Evolutionary conservation across 2,113 vertebrate species (phyloP), one percentile per base, ranked within the genome.

Genomic region (Ctenodactylus gundi): DNA sequence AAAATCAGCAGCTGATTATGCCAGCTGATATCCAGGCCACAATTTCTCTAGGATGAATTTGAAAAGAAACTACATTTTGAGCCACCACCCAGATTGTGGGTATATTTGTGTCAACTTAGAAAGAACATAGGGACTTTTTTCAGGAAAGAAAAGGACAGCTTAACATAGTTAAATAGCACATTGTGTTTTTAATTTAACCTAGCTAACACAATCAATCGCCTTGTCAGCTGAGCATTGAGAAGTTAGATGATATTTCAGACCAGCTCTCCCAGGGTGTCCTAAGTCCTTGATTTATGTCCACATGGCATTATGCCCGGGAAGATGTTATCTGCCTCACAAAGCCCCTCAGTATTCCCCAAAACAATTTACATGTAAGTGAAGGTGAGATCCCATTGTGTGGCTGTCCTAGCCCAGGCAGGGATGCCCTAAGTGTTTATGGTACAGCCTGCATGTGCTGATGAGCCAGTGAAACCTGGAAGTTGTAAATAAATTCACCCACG

Each of bases 401-500:
- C n/a, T n/a, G n/a, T n/a, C 23, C 2, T 65, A 57, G 41, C 21
- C 17, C 18, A 25, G 13, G 27, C 27, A 51, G 34, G 21, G 29
- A 29, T 72, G 27, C 17, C 13, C 6, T 41, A 20, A 29, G 4
- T 57, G 57, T 87, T 88, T 20, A 57, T 0, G 2, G 11, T 14
- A 1, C 7, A 57, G 51, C 49, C 29, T 53, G 18, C 25, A 27
- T 57, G 70, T 5, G 41, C 46, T 2, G 41, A 75, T 46, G 14
- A 81, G 23, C 36, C 41, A 31, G 34, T 29, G 75, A 78, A 85
- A 64, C 73, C 27, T 39, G 29, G 49, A 60, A 72, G 58, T 36
- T 83, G 39, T 65, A 86, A 93, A 95, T 81, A 94, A 94, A 95
- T n/a, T n/a, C n/a, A 93, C 78, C 58, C 57, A 60, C 34, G 57